Percentiles rank a stretch among this genome's conserved stretches.
Evolutionary conservation across 2,888 invertebrate species (phyloP).

Genomic region (Silvanus unidentatus): DNA sequence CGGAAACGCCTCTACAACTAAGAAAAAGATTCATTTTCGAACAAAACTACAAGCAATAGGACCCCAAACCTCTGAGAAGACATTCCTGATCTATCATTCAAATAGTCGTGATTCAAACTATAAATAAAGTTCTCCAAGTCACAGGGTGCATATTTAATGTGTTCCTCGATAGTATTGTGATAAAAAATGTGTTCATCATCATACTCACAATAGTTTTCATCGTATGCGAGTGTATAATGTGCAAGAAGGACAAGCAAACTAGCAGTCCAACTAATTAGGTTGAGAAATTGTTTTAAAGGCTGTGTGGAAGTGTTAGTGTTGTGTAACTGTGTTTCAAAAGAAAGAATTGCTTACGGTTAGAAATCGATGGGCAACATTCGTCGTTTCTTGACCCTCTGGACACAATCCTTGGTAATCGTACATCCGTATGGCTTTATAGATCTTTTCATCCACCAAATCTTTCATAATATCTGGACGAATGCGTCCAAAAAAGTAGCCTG

Average conservation of each 20-base stretch:
- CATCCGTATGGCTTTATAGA: slow-evolving; percentile 69
- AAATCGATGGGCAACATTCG: slow-evolving; percentile 46
- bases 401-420: slow-evolving; percentile 90
- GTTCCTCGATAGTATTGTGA: too few species aligned
- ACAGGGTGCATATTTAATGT: slow-evolving; percentile 7
- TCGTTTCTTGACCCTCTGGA: slow-evolving; percentile 60
- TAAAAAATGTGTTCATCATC: too few species aligned
- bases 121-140: slow-evolving; percentile 7
- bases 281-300: too few species aligned
- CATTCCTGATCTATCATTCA: too few species aligned
- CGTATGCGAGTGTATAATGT: too few species aligned
- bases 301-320: too few species aligned
- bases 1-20: slow-evolving; percentile 10
- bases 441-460: slow-evolving; percentile 65
- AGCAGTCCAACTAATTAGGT: too few species aligned
- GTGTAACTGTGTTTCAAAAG: not conserved
- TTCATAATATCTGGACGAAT: slow-evolving; percentile 67
- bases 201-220: too few species aligned
- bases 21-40: not conserved
- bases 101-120: not conserved
- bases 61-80: too few species aligned
- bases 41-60: too few species aligned
- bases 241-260: too few species aligned
- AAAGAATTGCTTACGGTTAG: slow-evolving; percentile 35
- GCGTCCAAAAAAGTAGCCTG: slow-evolving; percentile 85